phyloP scores from a whole-genome alignment of 2,888 invertebrate genomes.

The Aethes cnicana region DNA sequence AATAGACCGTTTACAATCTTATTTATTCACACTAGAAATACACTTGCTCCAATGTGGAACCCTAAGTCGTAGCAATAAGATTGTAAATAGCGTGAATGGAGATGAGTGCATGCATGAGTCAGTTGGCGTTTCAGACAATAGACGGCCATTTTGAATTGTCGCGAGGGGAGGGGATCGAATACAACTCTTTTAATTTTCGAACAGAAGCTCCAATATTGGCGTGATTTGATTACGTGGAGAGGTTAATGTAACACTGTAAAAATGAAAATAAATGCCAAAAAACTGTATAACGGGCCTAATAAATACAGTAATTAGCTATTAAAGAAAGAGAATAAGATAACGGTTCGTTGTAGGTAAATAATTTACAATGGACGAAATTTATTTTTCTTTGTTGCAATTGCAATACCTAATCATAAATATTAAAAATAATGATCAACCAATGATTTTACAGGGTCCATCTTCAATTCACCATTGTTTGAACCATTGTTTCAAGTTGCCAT shows the following conservation, averaged over 20 bases:
- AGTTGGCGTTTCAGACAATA: constrained; percentile 34
- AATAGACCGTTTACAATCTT: no score
- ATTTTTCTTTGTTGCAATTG: no score
- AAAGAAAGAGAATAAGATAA: no score
- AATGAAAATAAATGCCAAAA: background rate
- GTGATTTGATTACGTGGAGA: constrained; percentile 60
- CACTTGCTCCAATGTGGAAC: constrained; percentile 4
- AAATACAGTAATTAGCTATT: background rate
- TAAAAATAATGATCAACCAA: no score
- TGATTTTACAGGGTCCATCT: no score
- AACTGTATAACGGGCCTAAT: background rate
- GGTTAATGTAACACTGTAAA: constrained; percentile 35
- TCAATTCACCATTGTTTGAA: no score
- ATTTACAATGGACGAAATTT: no score
- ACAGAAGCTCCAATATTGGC: constrained; percentile 55
- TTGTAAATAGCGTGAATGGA: constrained; percentile 6
- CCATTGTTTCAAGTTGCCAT: no score
- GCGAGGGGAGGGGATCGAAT: constrained; percentile 40
- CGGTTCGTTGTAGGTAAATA: no score
- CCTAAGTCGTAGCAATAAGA: constrained; percentile 30
- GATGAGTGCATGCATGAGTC: background rate
- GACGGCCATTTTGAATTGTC: constrained; percentile 44
- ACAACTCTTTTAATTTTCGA: constrained; percentile 69
- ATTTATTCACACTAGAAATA: background rate
- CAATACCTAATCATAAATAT: no score